A percentile compares a stretch with the other conserved stretches of the same genome.
Conservation (phyloP, 1,140 invertebrate species). For the Leptopilina clavipes region DNA sequence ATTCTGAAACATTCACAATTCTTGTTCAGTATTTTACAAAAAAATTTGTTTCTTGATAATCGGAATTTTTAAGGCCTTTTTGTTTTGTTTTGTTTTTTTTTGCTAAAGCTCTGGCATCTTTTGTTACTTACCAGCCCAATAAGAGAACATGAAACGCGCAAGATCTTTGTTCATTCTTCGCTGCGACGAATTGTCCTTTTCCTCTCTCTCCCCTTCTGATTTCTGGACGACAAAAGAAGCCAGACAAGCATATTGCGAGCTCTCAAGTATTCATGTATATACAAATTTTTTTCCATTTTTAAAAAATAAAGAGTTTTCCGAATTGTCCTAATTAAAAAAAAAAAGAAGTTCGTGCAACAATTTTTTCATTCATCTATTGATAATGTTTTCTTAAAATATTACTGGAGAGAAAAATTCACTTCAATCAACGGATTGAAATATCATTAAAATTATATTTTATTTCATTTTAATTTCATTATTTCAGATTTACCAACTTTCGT, state of each 20-base stretch:
- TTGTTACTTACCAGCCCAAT: background rate
- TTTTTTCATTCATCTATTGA: background rate
- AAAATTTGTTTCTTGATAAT: background rate
- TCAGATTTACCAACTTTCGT: background rate
- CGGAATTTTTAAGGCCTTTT: background rate
- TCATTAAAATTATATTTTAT: background rate
- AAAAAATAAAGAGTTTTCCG: background rate
- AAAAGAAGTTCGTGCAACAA: background rate
- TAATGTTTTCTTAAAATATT: too few species aligned
- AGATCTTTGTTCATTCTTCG: conserved; percentile 40
- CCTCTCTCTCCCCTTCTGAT: conserved; percentile 33
- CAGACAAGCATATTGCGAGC: conserved; percentile 34
- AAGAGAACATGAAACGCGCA: conserved; percentile 27
- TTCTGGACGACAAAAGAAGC: conserved; percentile 41
- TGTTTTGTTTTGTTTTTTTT: background rate
- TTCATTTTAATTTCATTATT: background rate
- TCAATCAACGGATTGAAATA: too few species aligned
- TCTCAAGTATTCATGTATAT: background rate
- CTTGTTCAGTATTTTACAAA: background rate
- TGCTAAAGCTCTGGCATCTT: conserved; percentile 7
- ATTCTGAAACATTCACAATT: background rate
- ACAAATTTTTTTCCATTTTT: background rate
- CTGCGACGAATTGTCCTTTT: conserved; percentile 39
- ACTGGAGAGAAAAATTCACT: too few species aligned
- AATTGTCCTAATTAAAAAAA: background rate